phyloP scores from a whole-genome alignment of 2,888 invertebrate species.

The Coenonympha arcania region DNA sequence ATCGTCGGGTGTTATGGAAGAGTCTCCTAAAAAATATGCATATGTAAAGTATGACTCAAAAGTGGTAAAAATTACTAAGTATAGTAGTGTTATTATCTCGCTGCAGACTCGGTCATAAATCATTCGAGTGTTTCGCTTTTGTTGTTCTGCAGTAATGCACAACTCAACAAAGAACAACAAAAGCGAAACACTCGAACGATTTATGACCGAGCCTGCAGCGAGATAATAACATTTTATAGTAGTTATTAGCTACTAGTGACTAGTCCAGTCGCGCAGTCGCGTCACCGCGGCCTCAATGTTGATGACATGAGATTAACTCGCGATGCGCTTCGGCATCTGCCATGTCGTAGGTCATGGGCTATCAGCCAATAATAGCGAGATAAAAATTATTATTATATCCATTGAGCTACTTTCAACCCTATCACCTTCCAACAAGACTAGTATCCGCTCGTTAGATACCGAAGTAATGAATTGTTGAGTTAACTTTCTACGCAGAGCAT shows the following conservation, averaged over 20 bases:
- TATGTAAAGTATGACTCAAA: background rate
- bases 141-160: too few species aligned
- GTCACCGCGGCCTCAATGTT: constrained; percentile 13
- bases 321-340: constrained; percentile 21
- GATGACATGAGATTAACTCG: constrained; percentile 21
- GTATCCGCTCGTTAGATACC: background rate
- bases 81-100: too few species aligned
- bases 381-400: constrained; percentile 11
- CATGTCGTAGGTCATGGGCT: constrained; percentile 30
- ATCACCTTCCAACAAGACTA: background rate
- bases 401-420: background rate
- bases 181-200: too few species aligned
- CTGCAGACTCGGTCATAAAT: too few species aligned
- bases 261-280: constrained; percentile 2
- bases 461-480: constrained; percentile 1
- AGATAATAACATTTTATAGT: background rate
- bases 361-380: constrained; percentile 21
- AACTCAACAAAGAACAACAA: too few species aligned
- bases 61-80: too few species aligned
- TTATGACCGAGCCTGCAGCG: too few species aligned
- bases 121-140: too few species aligned
- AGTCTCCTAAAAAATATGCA: too few species aligned
- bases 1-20: background rate
- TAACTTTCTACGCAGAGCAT: background rate
- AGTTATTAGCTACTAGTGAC: too few species aligned